Base-by-base conservation (phyloP, 2,797 vertebrate genomes). In the Xenentodon cancila region DNA sequence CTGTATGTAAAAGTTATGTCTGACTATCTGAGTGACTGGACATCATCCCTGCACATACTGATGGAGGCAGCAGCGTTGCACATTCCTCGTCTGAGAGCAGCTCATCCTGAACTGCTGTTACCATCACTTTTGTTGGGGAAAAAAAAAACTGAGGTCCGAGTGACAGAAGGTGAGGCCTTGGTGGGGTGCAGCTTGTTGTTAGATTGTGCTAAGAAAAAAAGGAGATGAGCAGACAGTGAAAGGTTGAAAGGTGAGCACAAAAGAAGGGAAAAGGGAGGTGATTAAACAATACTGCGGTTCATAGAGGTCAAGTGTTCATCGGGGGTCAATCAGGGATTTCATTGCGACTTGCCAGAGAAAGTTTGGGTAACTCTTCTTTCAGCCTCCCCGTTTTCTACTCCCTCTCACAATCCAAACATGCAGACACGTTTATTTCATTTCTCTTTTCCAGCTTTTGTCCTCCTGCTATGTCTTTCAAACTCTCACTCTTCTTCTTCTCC, bases 391-490 rank as follows among this genome's bases (percentile, higher is more conserved):
- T 51, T 30, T 48, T 7, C 9, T 7, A 18, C 19, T 40, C 0
- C 37, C 27, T 16, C 48, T 5, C 34, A 37, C 34, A 5, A 4
- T 4, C 34, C 34, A 37, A 4, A 37, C 9, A 37, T 4, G 12
- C 11, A 27, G 54, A 53, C 56, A 25, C 47, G 16, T 56, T n/a
- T 15, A 21, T 59, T 22, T 40, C 53, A 17, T 53, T 47, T 50
- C 46, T 46, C 42, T 47, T 58, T 30, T 62, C 84, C 15, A 1
- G 56, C 48, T 8, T 80, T 11, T 15, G 60, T 83, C 17, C 62
- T 84, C 17, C 37, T 75, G 58, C 64, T 76, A 75, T 83, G 70
- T 59, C 68, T 79, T 75, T 79, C 76, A 65, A 57, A 63, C 61
- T 75, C 32, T 85, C 21, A 5, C 62, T 60, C 44, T 16, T 15